phyloP scores from a whole-genome alignment of 2,888 invertebrate genomes.

The Plebejus argus region DNA sequence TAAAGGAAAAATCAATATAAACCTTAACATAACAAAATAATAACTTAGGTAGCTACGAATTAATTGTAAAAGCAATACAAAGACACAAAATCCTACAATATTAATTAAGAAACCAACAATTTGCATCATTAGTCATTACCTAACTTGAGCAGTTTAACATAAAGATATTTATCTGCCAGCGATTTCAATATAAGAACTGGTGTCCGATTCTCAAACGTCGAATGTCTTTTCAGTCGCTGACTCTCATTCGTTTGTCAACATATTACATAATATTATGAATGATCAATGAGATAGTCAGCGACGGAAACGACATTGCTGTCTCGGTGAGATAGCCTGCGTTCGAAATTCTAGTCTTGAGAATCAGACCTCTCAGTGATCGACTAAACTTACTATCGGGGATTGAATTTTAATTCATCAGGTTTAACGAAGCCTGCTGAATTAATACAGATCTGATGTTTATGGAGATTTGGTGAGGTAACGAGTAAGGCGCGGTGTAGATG shows the following conservation, averaged over 20 bases:
- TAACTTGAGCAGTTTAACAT: slow-evolving; percentile 25
- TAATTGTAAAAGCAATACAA: neutral
- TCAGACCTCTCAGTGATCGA: slow-evolving; percentile 43
- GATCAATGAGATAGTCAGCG: too few relatives aligned
- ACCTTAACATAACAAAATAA: neutral
- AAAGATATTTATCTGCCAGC: slow-evolving; percentile 29
- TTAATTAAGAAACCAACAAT: slow-evolving; percentile 15
- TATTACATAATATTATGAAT: too few relatives aligned
- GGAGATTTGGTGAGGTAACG: slow-evolving; percentile 29
- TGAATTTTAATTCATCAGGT: slow-evolving; percentile 44
- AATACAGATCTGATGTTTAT: slow-evolving; percentile 26
- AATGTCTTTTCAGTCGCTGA: too few relatives aligned
- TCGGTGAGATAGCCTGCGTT: too few relatives aligned
- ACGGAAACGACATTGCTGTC: too few relatives aligned
- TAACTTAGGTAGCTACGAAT: neutral
- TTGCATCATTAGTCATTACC: slow-evolving; percentile 33
- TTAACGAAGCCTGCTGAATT: slow-evolving; percentile 29
- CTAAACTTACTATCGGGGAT: slow-evolving; percentile 50
- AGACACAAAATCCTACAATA: neutral
- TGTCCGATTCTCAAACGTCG: too few relatives aligned
- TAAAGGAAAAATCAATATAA: too few relatives aligned
- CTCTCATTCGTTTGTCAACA: too few relatives aligned
- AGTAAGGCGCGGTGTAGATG: neutral
- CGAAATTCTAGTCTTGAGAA: too few relatives aligned
- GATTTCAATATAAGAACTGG: slow-evolving; percentile 41